Evolutionary conservation across 2,113 vertebrate genomes (phyloP), one percentile per base, ranked within the genome.

Genomic region (Burhinus bistriatus): DNA sequence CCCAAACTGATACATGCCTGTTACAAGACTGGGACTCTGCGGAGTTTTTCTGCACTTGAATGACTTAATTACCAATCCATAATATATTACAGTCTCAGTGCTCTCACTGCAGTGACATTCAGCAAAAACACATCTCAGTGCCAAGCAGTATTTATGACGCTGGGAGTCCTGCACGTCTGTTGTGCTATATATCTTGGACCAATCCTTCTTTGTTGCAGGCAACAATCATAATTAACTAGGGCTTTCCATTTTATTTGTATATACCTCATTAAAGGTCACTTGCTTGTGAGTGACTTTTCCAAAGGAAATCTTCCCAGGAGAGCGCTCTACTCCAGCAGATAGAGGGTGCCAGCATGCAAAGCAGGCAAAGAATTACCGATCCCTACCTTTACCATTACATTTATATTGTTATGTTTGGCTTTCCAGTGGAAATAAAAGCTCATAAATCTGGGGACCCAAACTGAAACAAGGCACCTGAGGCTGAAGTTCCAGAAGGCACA

Each of bases 401-500:
- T 82, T 71, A 26, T 23, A 78, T 18, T 42, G 51, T 38, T 38
- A 55, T 13, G 15, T 57, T 75, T 82, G 38, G 14, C 30, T 96
- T 89, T 71, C 42, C 87, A 89, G 61, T 8, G n/a, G 30, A 87
- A 96, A 82, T 68, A 71, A 92, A 77, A 87, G 11, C 44, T 91
- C 18, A 20, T 55, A 68, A 78, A 90, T 51, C 22, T 76, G 47
- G 6, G 21, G 15, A 65, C 36, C 14, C 0, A 0, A 71, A 59
- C 4, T 36, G 47, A 87, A 65, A 71, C 32, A 72, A 57, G 70
- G 66, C 90, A 98, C 98, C 97, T 95, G 81, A 90, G 91, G 77
- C 97, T 98, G 97, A 98, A 99, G 98, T 99, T 98, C 99, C 99
- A 99, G 96, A 99, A 99, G 66, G 98, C 99, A 66, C 99, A 99